A percentile compares a stretch with the other conserved stretches of the same genome.
phyloP scores from a whole-genome alignment of 1,140 invertebrate species.

The Bombus superbus region DNA sequence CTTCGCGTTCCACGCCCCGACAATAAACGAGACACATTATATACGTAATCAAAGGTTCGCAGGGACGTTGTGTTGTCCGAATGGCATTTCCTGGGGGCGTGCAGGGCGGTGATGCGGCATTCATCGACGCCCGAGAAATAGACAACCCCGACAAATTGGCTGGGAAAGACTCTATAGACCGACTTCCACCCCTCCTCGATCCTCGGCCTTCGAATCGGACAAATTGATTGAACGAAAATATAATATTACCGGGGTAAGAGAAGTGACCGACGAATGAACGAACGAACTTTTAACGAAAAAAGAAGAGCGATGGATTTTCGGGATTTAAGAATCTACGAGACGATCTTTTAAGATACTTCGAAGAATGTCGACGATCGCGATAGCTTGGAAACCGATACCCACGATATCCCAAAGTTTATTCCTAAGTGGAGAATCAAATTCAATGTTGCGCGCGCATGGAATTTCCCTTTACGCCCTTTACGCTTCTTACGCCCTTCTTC shows the following conservation, averaged over 20 bases:
- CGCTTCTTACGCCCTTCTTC: too few relatives aligned
- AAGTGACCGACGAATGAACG: neutral
- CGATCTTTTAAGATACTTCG: too few relatives aligned
- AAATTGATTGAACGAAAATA: neutral
- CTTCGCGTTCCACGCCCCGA: slow-evolving; percentile 61
- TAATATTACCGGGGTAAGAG: neutral
- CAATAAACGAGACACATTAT: slow-evolving; percentile 73
- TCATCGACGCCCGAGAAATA: slow-evolving; percentile 57
- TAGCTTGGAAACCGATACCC: too few relatives aligned
- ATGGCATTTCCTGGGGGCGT: slow-evolving; percentile 68
- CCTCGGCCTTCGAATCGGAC: neutral
- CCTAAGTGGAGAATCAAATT: too few relatives aligned
- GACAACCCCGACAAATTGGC: slow-evolving; percentile 70
- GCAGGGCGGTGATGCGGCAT: slow-evolving; percentile 58
- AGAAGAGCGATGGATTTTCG: rapidly evolving
- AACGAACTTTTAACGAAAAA: neutral
- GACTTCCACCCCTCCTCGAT: neutral
- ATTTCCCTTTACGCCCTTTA: too few relatives aligned
- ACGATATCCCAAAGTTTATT: too few relatives aligned
- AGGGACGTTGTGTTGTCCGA: slow-evolving; percentile 70
- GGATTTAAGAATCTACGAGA: too few relatives aligned
- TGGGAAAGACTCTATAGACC: slow-evolving; percentile 66
- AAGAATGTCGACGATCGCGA: too few relatives aligned
- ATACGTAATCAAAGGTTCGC: slow-evolving; percentile 63
- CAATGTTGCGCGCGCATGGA: too few relatives aligned